Conservation (phyloP, 2,797 vertebrate species). For the Kryptopterus vitreolus region DNA sequence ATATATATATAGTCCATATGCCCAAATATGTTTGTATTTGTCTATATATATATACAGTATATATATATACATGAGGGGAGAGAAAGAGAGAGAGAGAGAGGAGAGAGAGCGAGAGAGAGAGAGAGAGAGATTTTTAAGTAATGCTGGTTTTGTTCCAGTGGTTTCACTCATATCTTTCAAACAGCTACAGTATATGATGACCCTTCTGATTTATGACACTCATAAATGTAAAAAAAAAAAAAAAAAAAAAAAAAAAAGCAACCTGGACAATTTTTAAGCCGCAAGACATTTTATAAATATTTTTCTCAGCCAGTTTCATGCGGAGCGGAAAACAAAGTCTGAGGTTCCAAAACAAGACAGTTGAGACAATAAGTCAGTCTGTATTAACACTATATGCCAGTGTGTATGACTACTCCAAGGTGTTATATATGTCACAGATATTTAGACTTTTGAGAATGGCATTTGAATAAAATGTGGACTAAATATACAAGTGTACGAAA, state of each 20-base stretch:
- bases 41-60: too few species aligned
- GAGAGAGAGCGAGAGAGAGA: conserved; percentile 14
- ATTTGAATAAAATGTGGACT: too few species aligned
- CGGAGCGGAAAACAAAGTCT: background rate
- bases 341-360: background rate
- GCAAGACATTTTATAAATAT: background rate
- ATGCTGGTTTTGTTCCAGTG: too few species aligned
- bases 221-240: conserved; percentile 5
- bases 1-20: too few species aligned
- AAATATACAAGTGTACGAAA: too few species aligned
- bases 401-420: background rate
- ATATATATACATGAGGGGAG: too few species aligned
- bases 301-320: background rate
- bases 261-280: background rate
- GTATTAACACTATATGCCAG: background rate
- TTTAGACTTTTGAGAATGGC: background rate
- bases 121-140: too few species aligned
- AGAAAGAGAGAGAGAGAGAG: background rate
- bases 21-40: too few species aligned
- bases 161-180: conserved; percentile 26
- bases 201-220: background rate
- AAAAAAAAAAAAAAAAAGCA: too few species aligned
- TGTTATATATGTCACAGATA: background rate
- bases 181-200: background rate
- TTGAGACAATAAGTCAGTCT: background rate